Base-by-base conservation (phyloP, 2,888 invertebrate species). In the Dendrolimus houi region DNA sequence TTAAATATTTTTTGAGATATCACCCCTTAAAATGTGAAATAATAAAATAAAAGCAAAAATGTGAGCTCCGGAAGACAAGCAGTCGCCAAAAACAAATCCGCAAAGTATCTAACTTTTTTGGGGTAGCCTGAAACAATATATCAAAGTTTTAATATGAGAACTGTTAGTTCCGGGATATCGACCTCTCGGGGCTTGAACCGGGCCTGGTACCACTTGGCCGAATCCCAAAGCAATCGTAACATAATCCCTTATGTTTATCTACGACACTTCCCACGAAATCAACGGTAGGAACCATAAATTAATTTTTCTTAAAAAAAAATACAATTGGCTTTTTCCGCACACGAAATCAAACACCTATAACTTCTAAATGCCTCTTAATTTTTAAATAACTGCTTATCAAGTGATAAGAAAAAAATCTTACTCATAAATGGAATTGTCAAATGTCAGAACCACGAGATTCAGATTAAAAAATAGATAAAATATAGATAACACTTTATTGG, bases 221-320 rank as follows among this genome's bases (percentile, higher is more conserved):
- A 86, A 87, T 87, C 87, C 88, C 87, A 87, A 85, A 81, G 80
- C 87, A 82, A 85, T 84, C 81, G 77, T 83, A 81, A 83, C 70
- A 79, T 74, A 69, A 77, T 75, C 70, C 70, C 64, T 65, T 58
- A 65, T 58, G 62, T 67, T 66, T 67, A 72, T 70, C 68, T 47
- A 73, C 69, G 61, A 68, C 62, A 64, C 69, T 69, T 74, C 66
- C 61, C 59, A 61, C 66, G 61, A 69, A 70, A 70, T 67, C 68
- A 64, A 66, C 68, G 62, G 59, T 64, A 60, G 63, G 65, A 66
- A 66, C 66, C 47, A 47, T 47, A 47, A 47, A 47, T 47, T 2
- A 47, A 10, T 47, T 47, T 47, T 9, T 47, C 9, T n/a, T n/a
- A n/a, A n/a, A n/a, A n/a, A n/a, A n/a, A n/a, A n/a, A n/a, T n/a